phyloP scores from a whole-genome alignment of 2,797 vertebrate species.

The Coendou prehensilis region DNA sequence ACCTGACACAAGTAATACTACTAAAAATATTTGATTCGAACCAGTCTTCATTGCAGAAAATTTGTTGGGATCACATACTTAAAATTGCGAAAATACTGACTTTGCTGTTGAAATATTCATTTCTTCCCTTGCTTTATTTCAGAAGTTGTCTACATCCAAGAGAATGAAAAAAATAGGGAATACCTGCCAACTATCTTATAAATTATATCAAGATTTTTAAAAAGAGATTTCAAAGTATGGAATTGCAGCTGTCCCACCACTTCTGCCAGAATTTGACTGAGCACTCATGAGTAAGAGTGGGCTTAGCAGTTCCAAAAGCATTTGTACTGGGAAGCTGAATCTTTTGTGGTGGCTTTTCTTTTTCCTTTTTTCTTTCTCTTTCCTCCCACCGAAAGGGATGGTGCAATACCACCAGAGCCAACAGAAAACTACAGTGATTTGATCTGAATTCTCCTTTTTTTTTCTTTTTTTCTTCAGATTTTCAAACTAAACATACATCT shows the following conservation, averaged over 20 bases:
- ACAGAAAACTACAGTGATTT: conserved; percentile 63
- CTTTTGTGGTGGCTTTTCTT: background rate
- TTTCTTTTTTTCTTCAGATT: conserved; percentile 56
- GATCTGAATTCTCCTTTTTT: conserved; percentile 66
- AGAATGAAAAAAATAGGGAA: conserved; percentile 24
- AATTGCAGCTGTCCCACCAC: conserved; percentile 63
- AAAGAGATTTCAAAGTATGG: conserved; percentile 60
- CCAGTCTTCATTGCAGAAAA: conserved; percentile 36
- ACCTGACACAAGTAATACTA: background rate
- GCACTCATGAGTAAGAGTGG: conserved; percentile 21
- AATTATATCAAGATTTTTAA: conserved; percentile 68
- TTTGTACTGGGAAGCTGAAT: conserved; percentile 41
- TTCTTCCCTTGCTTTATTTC: conserved; percentile 42
- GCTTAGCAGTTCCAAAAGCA: conserved; percentile 63
- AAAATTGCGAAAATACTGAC: conserved; percentile 31
- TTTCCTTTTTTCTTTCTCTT: background rate
- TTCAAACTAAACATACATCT: conserved; percentile 69
- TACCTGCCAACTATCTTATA: conserved; percentile 59
- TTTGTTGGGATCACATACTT: conserved; percentile 52
- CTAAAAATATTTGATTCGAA: background rate
- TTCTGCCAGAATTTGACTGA: conserved; percentile 74
- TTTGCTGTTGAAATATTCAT: conserved; percentile 15
- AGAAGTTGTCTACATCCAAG: conserved; percentile 66
- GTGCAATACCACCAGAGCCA: background rate
- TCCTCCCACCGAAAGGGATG: background rate